Evolutionary conservation across 2,797 vertebrate species (phyloP).

Genomic region (Alexandromys oeconomus): DNA sequence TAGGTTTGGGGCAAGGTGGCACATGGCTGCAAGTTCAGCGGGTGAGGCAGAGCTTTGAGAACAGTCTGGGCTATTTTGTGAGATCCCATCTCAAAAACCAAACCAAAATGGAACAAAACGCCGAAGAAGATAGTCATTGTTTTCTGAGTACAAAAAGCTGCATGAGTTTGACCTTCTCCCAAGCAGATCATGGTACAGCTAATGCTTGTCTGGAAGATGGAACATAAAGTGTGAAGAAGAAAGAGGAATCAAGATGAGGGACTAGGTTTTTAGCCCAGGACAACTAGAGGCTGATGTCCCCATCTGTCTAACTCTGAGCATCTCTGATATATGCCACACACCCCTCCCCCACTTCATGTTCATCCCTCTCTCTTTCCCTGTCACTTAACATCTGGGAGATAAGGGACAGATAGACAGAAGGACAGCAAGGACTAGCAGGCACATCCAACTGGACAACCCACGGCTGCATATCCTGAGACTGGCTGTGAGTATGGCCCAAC

Average conservation of each 20-base stretch:
- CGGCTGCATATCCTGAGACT: not conserved
- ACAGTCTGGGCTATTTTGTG: not conserved
- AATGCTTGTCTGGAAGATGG: not conserved
- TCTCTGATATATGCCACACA: no score
- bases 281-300: not conserved
- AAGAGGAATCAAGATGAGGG: not conserved
- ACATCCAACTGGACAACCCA: not conserved
- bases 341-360: not conserved
- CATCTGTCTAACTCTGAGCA: not conserved
- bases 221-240: not conserved
- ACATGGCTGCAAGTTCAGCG: not conserved
- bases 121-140: not conserved
- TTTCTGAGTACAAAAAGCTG: not conserved
- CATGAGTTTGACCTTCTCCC: not conserved
- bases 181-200: not conserved
- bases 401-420: not conserved
- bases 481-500: not conserved
- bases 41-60: not conserved
- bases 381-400: not conserved
- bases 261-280: not conserved
- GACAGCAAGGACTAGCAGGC: not conserved
- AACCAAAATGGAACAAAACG: not conserved
- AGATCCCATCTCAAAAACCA: not conserved
- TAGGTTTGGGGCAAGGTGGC: not conserved
- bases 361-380: not conserved